Conservation (phyloP, 2,888 invertebrate species). For the Platycnemis pennipes region DNA sequence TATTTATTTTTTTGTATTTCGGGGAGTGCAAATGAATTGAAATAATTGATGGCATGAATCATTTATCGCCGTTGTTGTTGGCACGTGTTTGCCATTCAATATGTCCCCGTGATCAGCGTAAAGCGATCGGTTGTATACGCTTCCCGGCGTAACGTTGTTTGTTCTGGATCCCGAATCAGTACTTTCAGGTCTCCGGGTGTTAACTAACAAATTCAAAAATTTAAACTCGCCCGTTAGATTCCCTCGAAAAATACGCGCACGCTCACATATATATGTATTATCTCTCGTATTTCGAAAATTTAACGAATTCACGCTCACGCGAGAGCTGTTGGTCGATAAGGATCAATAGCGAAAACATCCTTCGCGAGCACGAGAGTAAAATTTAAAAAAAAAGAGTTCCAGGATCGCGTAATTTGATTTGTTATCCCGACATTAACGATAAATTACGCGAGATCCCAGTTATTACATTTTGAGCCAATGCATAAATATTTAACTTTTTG, state of each 20-base stretch:
- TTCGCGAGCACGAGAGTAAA: constrained; percentile 10
- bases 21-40: constrained; percentile 32
- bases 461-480: constrained; percentile 57
- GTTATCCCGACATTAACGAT: constrained; percentile 57
- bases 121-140: background rate
- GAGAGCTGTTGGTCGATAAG: background rate
- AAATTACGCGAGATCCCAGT: constrained; percentile 58
- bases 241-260: background rate
- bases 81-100: constrained; percentile 24
- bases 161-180: constrained; percentile 22
- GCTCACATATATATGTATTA: background rate
- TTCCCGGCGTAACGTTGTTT: background rate
- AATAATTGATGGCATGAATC: constrained; percentile 32
- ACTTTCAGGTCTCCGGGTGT: constrained; percentile 12
- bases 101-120: background rate
- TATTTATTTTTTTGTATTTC: background rate
- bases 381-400: background rate
- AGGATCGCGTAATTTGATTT: constrained; percentile 47
- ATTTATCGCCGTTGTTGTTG: background rate
- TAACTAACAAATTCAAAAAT: constrained; percentile 53
- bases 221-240: constrained; percentile 33
- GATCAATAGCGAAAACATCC: constrained; percentile 39
- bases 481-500: constrained; percentile 56
- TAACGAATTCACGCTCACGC: constrained; percentile 39
- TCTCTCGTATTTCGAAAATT: constrained; percentile 16